Base-by-base conservation (phyloP, 2,113 vertebrate genomes). In the Grus americana region DNA sequence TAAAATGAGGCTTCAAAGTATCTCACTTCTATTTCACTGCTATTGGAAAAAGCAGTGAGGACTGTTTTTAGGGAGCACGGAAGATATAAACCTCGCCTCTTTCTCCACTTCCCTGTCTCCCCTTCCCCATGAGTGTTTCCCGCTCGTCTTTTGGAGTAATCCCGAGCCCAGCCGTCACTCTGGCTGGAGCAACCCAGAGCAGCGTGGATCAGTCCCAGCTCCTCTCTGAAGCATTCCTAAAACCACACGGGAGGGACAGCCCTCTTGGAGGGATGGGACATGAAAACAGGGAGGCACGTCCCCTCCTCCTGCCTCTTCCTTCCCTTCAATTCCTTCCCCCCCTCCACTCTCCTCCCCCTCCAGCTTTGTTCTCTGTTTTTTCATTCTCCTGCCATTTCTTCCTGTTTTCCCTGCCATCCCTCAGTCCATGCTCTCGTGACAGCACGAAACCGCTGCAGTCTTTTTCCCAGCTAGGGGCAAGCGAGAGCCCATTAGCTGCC, bases 1-100 rank as follows among this genome's bases (percentile, higher is more conserved):
- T 93, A 95, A 97, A 97, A 97, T 76, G 90, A 94, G 87, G 71
- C 85, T 95, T 94, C 78, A 74, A 72, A 94, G 86, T 38, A 32
- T 70, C 91, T 95, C 58, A 11, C 89, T 97, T 97, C 89, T 66
- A 59, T 97, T 93, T 94, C 91, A 50, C 65, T 92, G 58, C 67
- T 81, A 49, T 62, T 78, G 71, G 74, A 78, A 85, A 85, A 96
- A 67, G 63, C 80, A 90, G 71, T 3, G 19, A 80, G 42, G 40
- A 55, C n/a, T 23, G 8, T 9, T 89, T 80, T 59, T 27, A 47
- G 66, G 66, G 67, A 62, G 47, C 47, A 76, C 0, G 4, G 63
- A 46, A 65, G 70, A 62, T 17, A 65, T 27, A 87, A 91, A 59
- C 36, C 38, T 86, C 61, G 19, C 22, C 11, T 66, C 7, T 62